phyloP scores from a whole-genome alignment of 1,140 invertebrate species.

The Carcinoscorpius rotundicauda region DNA sequence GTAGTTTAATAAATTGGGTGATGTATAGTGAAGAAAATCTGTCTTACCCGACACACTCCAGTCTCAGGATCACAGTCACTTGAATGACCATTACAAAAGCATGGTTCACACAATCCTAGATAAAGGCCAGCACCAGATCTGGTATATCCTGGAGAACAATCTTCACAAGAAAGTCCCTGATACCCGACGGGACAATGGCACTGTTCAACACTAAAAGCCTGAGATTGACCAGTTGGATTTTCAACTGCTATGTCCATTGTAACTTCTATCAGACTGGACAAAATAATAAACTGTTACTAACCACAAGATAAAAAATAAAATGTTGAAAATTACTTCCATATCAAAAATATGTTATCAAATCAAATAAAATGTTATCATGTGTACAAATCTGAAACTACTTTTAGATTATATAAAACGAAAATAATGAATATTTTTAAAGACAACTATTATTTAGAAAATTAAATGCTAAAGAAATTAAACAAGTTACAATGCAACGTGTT shows the following conservation, averaged over 20 bases:
- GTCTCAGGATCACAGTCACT: constrained; percentile 25
- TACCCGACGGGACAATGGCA: constrained; percentile 75
- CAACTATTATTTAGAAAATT: no score
- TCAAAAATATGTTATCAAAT: neutral
- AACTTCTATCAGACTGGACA: constrained; percentile 50
- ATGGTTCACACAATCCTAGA: constrained; percentile 56
- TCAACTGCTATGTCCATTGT: constrained; percentile 64
- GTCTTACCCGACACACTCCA: constrained; percentile 41
- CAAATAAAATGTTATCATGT: no score
- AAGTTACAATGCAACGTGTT: no score
- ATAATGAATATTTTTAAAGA: no score
- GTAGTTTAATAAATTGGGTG: no score
- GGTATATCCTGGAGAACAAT: constrained; percentile 66
- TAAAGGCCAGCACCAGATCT: constrained; percentile 57
- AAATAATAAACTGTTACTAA: neutral
- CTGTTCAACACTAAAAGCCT: constrained; percentile 74
- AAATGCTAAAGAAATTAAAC: no score
- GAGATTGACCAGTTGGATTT: constrained; percentile 49
- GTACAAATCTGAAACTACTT: no score
- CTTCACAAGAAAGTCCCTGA: constrained; percentile 74
- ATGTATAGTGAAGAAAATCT: no score
- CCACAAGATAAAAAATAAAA: constrained; percentile 21
- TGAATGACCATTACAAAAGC: constrained; percentile 29
- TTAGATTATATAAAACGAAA: no score
- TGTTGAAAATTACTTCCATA: constrained; percentile 23